phyloP scores from a whole-genome alignment of 2,888 invertebrate species.

The Clepsis dumicolana region DNA sequence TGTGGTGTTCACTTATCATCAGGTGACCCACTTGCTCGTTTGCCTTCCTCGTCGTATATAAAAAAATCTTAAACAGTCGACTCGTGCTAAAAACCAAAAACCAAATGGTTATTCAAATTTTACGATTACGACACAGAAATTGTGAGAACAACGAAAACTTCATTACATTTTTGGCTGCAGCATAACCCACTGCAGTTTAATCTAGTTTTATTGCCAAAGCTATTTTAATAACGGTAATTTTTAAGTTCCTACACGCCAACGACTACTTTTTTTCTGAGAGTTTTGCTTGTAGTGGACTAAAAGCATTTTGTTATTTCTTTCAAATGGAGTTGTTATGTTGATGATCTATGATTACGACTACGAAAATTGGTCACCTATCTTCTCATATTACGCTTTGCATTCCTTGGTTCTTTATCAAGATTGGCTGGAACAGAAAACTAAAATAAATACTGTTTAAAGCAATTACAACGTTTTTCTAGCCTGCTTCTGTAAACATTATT shows the following conservation, averaged over 20 bases:
- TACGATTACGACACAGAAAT: conserved; percentile 6
- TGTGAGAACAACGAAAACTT: conserved; percentile 25
- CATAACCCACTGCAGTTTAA: conserved; percentile 15
- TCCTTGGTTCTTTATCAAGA: too few species aligned
- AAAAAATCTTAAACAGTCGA: too few species aligned
- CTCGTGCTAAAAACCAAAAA: not conserved
- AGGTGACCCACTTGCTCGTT: too few species aligned
- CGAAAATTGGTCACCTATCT: too few species aligned
- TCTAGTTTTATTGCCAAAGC: conserved; percentile 30
- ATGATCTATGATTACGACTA: too few species aligned
- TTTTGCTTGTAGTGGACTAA: not conserved
- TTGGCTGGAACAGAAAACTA: too few species aligned
- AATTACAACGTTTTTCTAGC: too few species aligned
- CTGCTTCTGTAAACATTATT: too few species aligned
- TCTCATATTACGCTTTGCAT: too few species aligned
- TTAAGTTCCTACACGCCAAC: not conserved
- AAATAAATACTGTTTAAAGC: too few species aligned
- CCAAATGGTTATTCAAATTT: not conserved
- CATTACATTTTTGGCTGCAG: conserved; percentile 24
- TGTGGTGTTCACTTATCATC: too few species aligned
- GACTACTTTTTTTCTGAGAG: not conserved
- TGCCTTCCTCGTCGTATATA: too few species aligned
- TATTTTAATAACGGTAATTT: conserved; percentile 22
- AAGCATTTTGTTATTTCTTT: not conserved
- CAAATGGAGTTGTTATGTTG: not conserved